Evolutionary conservation across 92 coral and sea anemone genomes (phyloP), one percentile per base, ranked within the genome.

Genomic region (Ricordea florida): DNA sequence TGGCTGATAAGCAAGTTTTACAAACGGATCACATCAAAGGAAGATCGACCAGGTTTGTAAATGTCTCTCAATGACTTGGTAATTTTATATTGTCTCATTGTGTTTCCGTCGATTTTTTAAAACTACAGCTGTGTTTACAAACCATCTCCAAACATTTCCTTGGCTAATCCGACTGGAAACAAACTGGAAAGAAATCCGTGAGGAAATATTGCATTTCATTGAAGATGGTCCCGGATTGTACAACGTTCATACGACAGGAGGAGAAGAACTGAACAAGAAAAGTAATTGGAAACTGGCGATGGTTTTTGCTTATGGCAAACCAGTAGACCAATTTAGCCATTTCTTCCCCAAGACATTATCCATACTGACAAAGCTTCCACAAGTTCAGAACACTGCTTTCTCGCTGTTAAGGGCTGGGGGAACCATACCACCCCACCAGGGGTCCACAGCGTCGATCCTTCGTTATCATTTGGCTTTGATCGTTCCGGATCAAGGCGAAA

Each of bases 211-310:
- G 18, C 41, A 21, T 5, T 61, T 61, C 35, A 50, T 61, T 32
- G 40, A 61, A 61, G 26, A 61, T 4, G 68, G 68, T 24, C 9
- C 34, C 7, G 68, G 68, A 14, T 23, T 61, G 68, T 61, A 50
- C 24, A 61, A 61, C 33, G 68, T 61, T 9, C 68, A 61, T 25
- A 61, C 68, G 7, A 61, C 68, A 1, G 68, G 68, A 13, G 68
- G 68, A 37, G 49, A 25, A 21, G 68, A 61, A 14, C 68, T 61
- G 18, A 61, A 61, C 34, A 61, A 37, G 6, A 50, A 61, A 61
- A 61, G 68, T 34, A 61, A 61, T 23, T 61, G 68, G 68, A 61
- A 61, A 14, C 24, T 61, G 68, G 68, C 68, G 24, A 61, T 61
- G 68, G 22, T 61, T 20, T 61, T 61, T 2, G 68, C 33, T 0